phyloP scores from a whole-genome alignment of 2,113 vertebrate species.

The Scomber japonicus region DNA sequence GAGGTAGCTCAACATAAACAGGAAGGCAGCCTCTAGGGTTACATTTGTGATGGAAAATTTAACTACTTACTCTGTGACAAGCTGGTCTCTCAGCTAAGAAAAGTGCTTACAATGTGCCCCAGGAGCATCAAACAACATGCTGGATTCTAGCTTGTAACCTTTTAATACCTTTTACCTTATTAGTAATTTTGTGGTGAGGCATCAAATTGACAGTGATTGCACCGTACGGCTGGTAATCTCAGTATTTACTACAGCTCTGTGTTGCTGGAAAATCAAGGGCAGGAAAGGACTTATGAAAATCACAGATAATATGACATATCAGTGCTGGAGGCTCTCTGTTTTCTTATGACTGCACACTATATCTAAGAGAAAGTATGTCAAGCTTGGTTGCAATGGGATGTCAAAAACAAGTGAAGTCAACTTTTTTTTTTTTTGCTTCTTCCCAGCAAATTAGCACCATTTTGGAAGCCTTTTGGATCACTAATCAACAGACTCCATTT shows the following conservation, averaged over 20 bases:
- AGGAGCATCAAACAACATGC: constrained; percentile 12
- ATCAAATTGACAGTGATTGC: not conserved
- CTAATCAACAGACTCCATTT: constrained; percentile 13
- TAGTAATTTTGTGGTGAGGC: not conserved
- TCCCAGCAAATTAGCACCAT: not conserved
- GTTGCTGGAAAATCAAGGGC: constrained; percentile 1
- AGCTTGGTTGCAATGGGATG: constrained; percentile 3
- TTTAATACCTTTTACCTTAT: constrained; percentile 14
- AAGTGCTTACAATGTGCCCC: constrained; percentile 15
- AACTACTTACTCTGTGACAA: constrained; percentile 53
- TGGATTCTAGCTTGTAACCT: constrained; percentile 25
- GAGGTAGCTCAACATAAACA: constrained; percentile 70
- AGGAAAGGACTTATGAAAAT: not conserved
- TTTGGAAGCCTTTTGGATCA: not conserved
- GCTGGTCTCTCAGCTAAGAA: constrained; percentile 14
- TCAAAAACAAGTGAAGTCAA: not conserved
- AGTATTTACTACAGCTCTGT: constrained; percentile 21
- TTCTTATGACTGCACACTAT: constrained; percentile 14
- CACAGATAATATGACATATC: not conserved
- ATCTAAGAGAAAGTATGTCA: not conserved
- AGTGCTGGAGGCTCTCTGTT: constrained; percentile 9
- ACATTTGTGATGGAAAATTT: constrained; percentile 75
- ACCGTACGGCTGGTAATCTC: not conserved
- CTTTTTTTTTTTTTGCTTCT: not conserved
- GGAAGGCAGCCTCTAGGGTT: constrained; percentile 69